Percentiles rank a stretch among this genome's conserved stretches.
These are phyloP conservation scores for Falco concolor DNA, from an alignment of 2,797 vertebrate genomes.

Conservation along the genomic window DNA sequence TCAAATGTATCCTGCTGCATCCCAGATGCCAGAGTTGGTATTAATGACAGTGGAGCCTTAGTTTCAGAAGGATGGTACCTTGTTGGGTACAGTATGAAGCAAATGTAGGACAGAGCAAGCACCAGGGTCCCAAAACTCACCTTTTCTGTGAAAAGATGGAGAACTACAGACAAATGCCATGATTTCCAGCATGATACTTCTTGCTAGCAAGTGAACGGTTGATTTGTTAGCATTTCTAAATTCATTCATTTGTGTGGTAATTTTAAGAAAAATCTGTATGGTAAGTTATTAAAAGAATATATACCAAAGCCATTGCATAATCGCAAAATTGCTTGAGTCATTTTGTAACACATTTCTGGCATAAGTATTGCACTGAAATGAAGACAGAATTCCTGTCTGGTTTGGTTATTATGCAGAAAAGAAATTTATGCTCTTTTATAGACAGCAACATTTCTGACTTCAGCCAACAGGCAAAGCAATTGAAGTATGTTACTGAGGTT, in stretches of 20 bases:
- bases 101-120: background rate
- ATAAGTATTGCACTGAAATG: background rate
- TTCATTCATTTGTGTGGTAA: background rate
- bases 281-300: background rate
- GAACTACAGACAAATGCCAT: background rate
- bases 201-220: background rate
- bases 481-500: background rate
- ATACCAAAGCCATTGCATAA: background rate
- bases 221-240: background rate
- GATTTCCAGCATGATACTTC: background rate
- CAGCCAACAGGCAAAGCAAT: background rate
- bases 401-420: background rate
- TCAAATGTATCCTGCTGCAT: background rate
- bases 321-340: background rate
- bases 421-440: background rate
- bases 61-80: background rate
- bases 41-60: background rate
- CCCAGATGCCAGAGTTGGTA: background rate
- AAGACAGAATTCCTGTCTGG: background rate
- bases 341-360: background rate
- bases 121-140: background rate
- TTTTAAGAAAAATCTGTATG: background rate
- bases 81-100: background rate
- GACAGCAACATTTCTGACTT: background rate
- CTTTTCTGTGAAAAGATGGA: background rate